phyloP scores from a whole-genome alignment of 2,888 invertebrate genomes.

The Acanthosoma haemorrhoidale region DNA sequence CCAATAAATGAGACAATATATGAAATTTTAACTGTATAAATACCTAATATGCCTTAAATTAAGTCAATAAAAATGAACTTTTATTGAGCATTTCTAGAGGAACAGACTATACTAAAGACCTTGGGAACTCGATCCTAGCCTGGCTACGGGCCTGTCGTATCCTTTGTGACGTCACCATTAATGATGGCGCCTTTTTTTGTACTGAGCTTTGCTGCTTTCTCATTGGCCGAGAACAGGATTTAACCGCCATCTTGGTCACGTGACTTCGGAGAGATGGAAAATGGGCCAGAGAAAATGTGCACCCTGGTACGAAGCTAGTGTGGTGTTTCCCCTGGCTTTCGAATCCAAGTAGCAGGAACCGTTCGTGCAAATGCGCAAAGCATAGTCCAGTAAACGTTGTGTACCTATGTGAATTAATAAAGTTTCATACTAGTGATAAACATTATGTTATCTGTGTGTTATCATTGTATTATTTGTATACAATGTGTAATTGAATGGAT shows the following conservation, averaged over 20 bases:
- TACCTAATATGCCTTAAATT: background rate
- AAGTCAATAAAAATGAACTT: background rate
- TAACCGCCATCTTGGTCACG: conserved; percentile 61
- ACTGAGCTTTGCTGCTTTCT: conserved; percentile 43
- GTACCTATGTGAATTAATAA: conserved; percentile 1
- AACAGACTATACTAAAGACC: conserved; percentile 41
- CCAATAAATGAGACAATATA: background rate
- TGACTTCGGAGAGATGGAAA: conserved; percentile 60
- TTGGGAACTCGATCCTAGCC: conserved; percentile 41
- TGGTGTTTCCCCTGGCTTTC: conserved; percentile 42
- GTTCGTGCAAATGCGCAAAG: conserved; percentile 30
- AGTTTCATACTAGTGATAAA: conserved; percentile 1
- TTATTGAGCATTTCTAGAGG: conserved; percentile 32
- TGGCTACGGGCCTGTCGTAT: conserved; percentile 35
- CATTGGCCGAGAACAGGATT: conserved; percentile 47
- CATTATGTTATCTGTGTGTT: conserved; percentile 18
- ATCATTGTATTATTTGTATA: conserved; percentile 1
- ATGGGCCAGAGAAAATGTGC: conserved; percentile 54
- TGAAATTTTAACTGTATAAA: background rate
- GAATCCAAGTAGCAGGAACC: conserved; percentile 41
- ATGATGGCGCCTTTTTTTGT: conserved; percentile 47
- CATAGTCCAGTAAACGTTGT: conserved; percentile 20
- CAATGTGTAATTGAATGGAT: conserved; percentile 32
- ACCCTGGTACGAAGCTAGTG: conserved; percentile 56
- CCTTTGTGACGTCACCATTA: conserved; percentile 47